Evolutionary conservation across 2,888 invertebrate species (phyloP).

Genomic region (Limenitis camilla): DNA sequence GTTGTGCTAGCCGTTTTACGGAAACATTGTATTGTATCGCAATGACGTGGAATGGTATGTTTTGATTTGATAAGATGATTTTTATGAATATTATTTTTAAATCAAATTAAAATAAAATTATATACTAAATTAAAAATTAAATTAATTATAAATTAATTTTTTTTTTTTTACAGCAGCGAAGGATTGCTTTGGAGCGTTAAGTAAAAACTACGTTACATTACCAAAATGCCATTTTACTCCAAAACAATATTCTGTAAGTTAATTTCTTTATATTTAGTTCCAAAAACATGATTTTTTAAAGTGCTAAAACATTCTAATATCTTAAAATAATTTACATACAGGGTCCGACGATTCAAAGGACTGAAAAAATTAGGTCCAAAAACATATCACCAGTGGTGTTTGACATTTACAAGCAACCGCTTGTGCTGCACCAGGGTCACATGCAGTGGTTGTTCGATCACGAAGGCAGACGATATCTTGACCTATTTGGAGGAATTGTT

Average conservation of each 20-base stretch:
- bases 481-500: constrained; percentile 97
- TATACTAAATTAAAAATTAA: no score
- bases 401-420: constrained; percentile 86
- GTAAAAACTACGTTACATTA: constrained; percentile 25
- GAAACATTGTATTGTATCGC: no score
- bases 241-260: constrained; percentile 47
- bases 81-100: no score
- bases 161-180: constrained; percentile 27
- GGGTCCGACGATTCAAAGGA: constrained; percentile 77
- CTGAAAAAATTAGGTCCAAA: constrained; percentile 73
- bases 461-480: constrained; percentile 89
- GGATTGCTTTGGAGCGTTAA: constrained; percentile 17
- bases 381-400: constrained; percentile 82
- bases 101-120: no score
- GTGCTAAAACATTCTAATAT: no score
- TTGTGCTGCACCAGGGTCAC: constrained; percentile 88
- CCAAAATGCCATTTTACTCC: constrained; percentile 44
- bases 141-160: no score
- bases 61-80: no score
- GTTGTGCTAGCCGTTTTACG: no score
- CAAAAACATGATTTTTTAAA: no score
- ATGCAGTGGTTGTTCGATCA: constrained; percentile 96
- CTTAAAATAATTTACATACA: no score
- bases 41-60: no score
- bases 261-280: no score